A percentile compares a stretch with the other conserved stretches of the same genome.
Conservation (phyloP, 2,113 vertebrate genomes). For the Pedetes capensis region DNA sequence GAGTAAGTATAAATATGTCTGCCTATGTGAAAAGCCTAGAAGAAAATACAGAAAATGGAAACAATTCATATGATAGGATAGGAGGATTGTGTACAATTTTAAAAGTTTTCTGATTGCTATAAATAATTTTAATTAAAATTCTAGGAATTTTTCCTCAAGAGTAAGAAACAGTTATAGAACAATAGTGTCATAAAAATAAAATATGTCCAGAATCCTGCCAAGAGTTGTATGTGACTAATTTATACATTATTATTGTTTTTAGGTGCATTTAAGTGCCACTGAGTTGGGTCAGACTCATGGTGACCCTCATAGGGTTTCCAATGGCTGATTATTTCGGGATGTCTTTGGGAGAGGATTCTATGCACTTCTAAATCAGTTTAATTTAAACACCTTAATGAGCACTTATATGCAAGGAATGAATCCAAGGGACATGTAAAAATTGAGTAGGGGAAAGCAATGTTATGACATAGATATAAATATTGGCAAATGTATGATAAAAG, state of each 20-base stretch:
- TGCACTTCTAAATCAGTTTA: not conserved
- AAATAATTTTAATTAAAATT: constrained; percentile 35
- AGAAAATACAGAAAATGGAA: not conserved
- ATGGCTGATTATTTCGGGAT: too few species aligned
- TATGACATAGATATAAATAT: fast-evolving
- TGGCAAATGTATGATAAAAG: not conserved
- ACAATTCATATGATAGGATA: not conserved
- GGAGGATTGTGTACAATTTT: not conserved
- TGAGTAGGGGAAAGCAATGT: not conserved
- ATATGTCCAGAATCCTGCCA: not conserved
- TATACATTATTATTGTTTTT: too few species aligned
- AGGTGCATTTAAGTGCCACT: too few species aligned
- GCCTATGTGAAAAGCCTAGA: not conserved
- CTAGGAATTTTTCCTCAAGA: not conserved
- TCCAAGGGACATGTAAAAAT: not conserved
- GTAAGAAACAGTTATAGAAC: not conserved
- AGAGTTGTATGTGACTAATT: not conserved
- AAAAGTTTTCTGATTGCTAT: not conserved
- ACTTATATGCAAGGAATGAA: not conserved
- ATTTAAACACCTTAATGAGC: not conserved
- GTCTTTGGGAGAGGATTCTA: too few species aligned
- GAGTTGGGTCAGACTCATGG: too few species aligned
- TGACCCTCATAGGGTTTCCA: too few species aligned
- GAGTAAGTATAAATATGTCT: not conserved
- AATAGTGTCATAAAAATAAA: not conserved